phyloP scores from a whole-genome alignment of 1,140 invertebrate species.

The Nixonia krombeini region DNA sequence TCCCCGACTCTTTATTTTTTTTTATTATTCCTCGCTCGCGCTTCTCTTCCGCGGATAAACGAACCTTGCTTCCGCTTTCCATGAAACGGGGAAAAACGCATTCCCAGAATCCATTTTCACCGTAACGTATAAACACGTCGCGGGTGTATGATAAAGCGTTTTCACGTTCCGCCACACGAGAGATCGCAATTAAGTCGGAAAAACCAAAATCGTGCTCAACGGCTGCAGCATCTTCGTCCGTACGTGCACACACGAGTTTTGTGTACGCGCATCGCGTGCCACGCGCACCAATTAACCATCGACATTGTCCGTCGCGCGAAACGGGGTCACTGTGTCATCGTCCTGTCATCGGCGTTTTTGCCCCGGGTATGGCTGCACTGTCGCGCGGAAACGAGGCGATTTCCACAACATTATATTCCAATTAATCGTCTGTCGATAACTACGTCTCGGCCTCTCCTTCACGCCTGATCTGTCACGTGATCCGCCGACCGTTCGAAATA shows the following conservation, averaged over 20 bases:
- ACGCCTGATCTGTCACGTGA: not conserved
- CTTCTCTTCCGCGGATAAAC: too few species aligned
- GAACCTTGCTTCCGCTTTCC: too few species aligned
- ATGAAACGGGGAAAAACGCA: too few species aligned
- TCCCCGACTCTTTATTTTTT: too few species aligned
- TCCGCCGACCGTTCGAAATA: too few species aligned
- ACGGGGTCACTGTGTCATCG: constrained; percentile 42
- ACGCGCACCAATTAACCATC: constrained; percentile 41
- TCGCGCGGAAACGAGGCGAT: constrained; percentile 8
- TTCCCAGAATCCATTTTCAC: too few species aligned
- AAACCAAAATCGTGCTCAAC: too few species aligned
- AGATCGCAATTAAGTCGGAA: too few species aligned
- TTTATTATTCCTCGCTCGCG: too few species aligned
- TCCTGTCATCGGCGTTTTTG: constrained; percentile 19
- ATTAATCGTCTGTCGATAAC: constrained; percentile 25
- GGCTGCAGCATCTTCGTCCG: constrained; percentile 38
- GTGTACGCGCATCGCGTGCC: constrained; percentile 42
- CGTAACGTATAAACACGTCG: too few species aligned
- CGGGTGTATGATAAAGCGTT: too few species aligned
- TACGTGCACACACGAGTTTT: constrained; percentile 29
- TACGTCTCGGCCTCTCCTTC: not conserved
- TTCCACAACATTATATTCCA: constrained; percentile 42
- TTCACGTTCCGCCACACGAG: too few species aligned
- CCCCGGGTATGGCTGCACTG: constrained; percentile 11
- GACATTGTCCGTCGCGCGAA: constrained; percentile 37